These are phyloP conservation scores for Platygyra sinensis DNA, from an alignment of 64 coral and sea anemone species.

Conservation along the genomic window DNA sequence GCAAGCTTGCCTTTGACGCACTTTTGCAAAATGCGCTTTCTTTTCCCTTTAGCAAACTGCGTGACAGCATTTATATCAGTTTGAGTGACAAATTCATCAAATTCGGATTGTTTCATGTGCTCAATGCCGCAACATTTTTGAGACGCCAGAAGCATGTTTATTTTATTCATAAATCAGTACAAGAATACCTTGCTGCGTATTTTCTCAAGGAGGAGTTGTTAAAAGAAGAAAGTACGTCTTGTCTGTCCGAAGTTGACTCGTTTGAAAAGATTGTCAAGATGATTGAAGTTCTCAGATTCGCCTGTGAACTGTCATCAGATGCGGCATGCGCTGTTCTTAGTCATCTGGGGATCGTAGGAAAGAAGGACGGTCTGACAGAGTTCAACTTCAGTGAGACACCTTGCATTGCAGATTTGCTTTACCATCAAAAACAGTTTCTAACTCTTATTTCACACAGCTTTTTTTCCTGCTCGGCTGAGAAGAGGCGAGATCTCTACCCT, in stretches of 20 bases:
- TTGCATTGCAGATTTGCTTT: background rate
- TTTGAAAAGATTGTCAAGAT: background rate
- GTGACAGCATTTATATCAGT: background rate
- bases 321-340: background rate
- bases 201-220: constrained; percentile 14
- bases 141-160: constrained; percentile 9
- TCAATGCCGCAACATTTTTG: background rate
- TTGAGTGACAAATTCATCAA: background rate
- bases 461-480: background rate
- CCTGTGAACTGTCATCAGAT: constrained; percentile 1
- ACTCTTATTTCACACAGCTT: background rate
- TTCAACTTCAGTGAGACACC: background rate
- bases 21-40: background rate
- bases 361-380: background rate
- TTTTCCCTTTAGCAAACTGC: constrained; percentile 2
- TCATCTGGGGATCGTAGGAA: background rate
- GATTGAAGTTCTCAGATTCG: background rate
- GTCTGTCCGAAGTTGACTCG: background rate
- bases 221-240: background rate
- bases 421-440: background rate
- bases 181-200: constrained; percentile 54
- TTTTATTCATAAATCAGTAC: constrained; percentile 55
- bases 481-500: background rate
- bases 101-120: constrained; percentile 41
- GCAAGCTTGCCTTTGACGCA: constrained; percentile 42